phyloP scores from a whole-genome alignment of 2,113 vertebrate genomes.

The Triplophysa siluroides region DNA sequence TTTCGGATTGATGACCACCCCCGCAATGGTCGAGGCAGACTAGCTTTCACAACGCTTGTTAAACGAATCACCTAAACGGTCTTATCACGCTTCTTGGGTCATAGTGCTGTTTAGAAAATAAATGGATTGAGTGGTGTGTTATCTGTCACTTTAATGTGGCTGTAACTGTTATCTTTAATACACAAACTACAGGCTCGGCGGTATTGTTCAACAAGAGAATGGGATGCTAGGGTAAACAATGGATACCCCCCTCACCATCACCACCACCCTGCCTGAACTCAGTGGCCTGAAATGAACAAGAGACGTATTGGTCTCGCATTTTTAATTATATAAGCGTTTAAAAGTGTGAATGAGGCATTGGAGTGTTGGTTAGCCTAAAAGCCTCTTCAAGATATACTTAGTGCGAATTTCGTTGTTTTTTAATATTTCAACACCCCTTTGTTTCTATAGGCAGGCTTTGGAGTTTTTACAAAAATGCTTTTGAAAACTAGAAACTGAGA shows the following conservation, averaged over 20 bases:
- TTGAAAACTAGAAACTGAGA: too few relatives aligned
- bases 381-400: too few relatives aligned
- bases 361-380: too few relatives aligned
- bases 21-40: slow-evolving; percentile 56
- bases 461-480: too few relatives aligned
- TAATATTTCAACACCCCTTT: too few relatives aligned
- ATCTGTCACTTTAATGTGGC: slow-evolving; percentile 64
- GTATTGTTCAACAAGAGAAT: slow-evolving; percentile 33
- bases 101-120: slow-evolving; percentile 58
- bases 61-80: slow-evolving; percentile 55
- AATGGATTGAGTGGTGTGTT: slow-evolving; percentile 67
- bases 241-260: background rate
- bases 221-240: slow-evolving; percentile 23
- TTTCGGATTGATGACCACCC: slow-evolving; percentile 58
- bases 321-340: background rate
- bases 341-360: too few relatives aligned
- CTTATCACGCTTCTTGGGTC: slow-evolving; percentile 64
- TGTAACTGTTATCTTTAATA: slow-evolving; percentile 68
- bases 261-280: background rate
- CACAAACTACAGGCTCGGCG: slow-evolving; percentile 63
- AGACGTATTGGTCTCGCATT: background rate
- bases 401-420: too few relatives aligned
- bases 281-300: background rate
- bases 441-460: too few relatives aligned
- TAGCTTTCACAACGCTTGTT: slow-evolving; percentile 62